phyloP scores from a whole-genome alignment of 1,140 invertebrate species.

The Drosophila auraria region DNA sequence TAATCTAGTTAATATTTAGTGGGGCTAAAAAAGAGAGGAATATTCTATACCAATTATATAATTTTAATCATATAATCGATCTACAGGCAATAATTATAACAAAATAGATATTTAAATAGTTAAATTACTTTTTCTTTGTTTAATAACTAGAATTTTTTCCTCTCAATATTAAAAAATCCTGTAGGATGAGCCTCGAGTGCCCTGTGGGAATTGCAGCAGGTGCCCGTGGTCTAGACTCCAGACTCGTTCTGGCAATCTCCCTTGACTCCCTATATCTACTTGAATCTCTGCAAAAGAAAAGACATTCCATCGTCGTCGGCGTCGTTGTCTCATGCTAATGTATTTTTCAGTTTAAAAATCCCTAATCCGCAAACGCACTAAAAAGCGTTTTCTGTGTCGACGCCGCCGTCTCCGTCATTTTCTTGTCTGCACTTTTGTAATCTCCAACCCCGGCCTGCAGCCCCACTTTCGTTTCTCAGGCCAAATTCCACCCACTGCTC shows the following conservation, averaged over 20 bases:
- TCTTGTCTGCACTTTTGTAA: conserved; percentile 59
- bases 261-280: conserved; percentile 12
- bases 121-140: not conserved
- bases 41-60: not conserved
- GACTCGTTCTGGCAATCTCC: conserved; percentile 8
- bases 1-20: too few species aligned
- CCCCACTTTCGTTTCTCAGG: conserved; percentile 20
- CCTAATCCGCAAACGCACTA: conserved; percentile 79
- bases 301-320: conserved; percentile 32
- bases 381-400: conserved; percentile 74
- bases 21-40: too few species aligned
- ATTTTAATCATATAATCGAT: not conserved
- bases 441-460: conserved; percentile 11
- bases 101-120: not conserved
- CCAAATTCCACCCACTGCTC: not conserved
- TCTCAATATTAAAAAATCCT: conserved; percentile 10
- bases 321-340: conserved; percentile 71
- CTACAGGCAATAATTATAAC: not conserved
- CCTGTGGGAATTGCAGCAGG: conserved; percentile 65
- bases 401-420: conserved; percentile 30
- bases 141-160: not conserved
- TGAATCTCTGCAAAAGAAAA: conserved; percentile 10
- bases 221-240: conserved; percentile 41
- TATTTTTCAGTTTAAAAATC: conserved; percentile 79
- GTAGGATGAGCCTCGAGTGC: not conserved